phyloP scores from a whole-genome alignment of 2,888 invertebrate species.

The Troglohyphantes excavatus region DNA sequence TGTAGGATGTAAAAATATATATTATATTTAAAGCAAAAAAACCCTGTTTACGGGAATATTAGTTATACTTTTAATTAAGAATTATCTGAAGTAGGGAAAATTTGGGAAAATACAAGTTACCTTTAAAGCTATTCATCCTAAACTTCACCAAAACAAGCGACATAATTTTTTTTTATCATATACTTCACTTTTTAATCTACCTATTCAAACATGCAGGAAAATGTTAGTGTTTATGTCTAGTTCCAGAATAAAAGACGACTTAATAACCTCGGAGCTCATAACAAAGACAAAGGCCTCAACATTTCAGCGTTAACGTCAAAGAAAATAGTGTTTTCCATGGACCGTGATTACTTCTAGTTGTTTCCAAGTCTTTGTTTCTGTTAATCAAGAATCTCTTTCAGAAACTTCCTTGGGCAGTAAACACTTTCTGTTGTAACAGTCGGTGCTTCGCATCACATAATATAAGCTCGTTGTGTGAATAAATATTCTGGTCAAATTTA shows the following conservation, averaged over 20 bases:
- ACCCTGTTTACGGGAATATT: too few species aligned
- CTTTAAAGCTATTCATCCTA: neutral
- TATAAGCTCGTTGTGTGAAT: neutral
- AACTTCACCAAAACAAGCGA: neutral
- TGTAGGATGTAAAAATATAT: too few species aligned
- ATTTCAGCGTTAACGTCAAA: neutral
- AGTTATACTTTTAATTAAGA: too few species aligned
- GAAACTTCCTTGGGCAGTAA: neutral
- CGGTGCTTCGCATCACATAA: neutral
- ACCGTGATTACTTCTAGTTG: neutral
- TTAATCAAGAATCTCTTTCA: neutral
- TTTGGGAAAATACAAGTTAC: too few species aligned
- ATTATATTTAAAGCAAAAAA: too few species aligned
- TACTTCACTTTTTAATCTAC: neutral
- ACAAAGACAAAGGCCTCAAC: neutral
- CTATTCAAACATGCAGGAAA: neutral
- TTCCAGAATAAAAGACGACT: neutral
- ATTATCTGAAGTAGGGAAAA: too few species aligned
- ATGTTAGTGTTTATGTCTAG: neutral
- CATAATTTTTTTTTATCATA: neutral
- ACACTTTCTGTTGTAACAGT: neutral
- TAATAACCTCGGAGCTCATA: neutral
- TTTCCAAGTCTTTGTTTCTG: conserved; percentile 1
- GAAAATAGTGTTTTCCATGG: neutral
- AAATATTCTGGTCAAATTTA: too few species aligned